Evolutionary conservation across 2,888 invertebrate species (phyloP), one percentile per base, ranked within the genome.

Genomic region (Drosophila falleni): DNA sequence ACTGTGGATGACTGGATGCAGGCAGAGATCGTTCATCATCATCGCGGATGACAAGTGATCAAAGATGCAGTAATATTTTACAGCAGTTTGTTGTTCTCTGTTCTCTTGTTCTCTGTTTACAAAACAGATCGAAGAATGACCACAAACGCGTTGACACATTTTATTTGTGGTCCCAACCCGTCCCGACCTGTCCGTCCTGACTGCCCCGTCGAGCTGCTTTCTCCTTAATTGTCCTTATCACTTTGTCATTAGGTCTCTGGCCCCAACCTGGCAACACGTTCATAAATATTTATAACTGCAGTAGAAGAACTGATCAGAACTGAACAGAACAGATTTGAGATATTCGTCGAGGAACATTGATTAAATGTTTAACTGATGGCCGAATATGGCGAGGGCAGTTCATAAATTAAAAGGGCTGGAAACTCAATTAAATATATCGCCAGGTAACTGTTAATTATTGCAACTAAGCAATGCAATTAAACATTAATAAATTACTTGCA

Each of bases 221-320:
- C 86, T 81, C 86, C 86, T 87, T 87, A 87, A 87, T 87, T 87
- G 86, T 87, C 89, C 82, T 87, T 89, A 87, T 87, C 86, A 87
- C 85, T 75, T 89, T 87, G 89, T 71, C 89, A 86, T 89, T 86
- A 86, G 87, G 76, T 73, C 71, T 69, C 68, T 35, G 44, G 58
- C 58, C 37, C 26, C 39, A 29, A 16, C 29, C 55, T 19, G 29
- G 54, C 19, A 44, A 50, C 70, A 61, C 50, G 54, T 60, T 66
- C 55, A 86, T 86, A 89, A 86, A 86, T 86, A 86, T 86, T 86
- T 84, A 86, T 86, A 78, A 49, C 47, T 35, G 31, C 47, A 29
- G 29, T 49, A 58, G 55, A 19, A 41, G 16, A 49, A 29, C 47
- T 47, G 60, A 55, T 33, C 39, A 47, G 26, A 51, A 37, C 46